phyloP scores from a whole-genome alignment of 2,797 vertebrate genomes.

The Mormyrus hasselquistii region DNA sequence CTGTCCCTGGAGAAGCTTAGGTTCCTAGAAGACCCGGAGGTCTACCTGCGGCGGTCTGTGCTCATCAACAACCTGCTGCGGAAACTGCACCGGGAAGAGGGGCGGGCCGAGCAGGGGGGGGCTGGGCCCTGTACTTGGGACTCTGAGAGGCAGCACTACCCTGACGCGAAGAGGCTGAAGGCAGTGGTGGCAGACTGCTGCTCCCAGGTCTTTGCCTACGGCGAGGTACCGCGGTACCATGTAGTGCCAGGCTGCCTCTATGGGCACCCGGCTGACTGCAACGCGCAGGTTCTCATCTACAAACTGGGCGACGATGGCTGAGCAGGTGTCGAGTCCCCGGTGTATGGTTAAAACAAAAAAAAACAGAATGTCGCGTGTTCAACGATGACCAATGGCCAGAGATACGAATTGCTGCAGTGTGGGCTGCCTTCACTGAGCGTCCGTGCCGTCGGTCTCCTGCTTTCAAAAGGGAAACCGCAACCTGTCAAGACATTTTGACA shows the following conservation, averaged over 20 bases:
- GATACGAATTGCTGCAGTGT: not conserved
- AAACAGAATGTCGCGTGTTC: not conserved
- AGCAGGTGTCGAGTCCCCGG: conserved; percentile 11
- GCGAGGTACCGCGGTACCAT: conserved; percentile 78
- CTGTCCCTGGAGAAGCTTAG: conserved; percentile 92
- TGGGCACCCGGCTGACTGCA: conserved; percentile 65
- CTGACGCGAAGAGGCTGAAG: conserved; percentile 81
- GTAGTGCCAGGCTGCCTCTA: conserved; percentile 78
- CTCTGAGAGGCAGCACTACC: conserved; percentile 63
- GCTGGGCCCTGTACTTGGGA: conserved; percentile 61
- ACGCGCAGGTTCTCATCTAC: conserved; percentile 79
- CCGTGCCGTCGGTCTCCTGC: not conserved
- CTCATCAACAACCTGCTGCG: conserved; percentile 97
- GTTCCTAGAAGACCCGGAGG: conserved; percentile 92
- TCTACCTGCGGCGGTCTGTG: conserved; percentile 88
- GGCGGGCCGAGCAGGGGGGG: conserved; percentile 65
- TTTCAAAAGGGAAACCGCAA: not conserved
- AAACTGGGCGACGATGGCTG: conserved; percentile 79
- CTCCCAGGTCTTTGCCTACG: conserved; percentile 73
- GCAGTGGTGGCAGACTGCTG: conserved; percentile 83
- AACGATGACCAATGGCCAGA: not conserved
- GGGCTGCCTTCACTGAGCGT: not conserved
- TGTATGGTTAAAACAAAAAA: not conserved
- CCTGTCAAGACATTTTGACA: not conserved
- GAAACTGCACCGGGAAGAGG: conserved; percentile 78